These are phyloP conservation scores for Hipparchia sbordonii DNA, from an alignment of 2,888 invertebrate species.

Conservation along the genomic window DNA sequence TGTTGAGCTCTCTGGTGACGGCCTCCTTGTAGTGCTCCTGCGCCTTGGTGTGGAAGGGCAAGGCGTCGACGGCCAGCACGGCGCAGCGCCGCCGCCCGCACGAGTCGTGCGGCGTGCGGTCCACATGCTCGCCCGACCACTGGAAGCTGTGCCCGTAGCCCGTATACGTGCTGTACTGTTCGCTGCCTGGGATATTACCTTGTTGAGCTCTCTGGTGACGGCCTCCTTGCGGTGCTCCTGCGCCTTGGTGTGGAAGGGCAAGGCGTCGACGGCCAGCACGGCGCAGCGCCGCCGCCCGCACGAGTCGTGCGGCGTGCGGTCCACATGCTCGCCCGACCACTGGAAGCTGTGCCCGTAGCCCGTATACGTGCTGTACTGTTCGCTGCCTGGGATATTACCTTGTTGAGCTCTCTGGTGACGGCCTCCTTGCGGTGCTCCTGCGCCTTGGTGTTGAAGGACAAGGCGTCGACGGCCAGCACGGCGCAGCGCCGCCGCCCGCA, in stretches of 20 bases:
- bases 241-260: constrained; percentile 80
- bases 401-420: constrained; percentile 91
- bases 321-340: constrained; percentile 85
- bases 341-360: constrained; percentile 93
- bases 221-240: constrained; percentile 84
- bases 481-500: constrained; percentile 86
- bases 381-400: constrained; percentile 84
- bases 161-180: constrained; percentile 86
- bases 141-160: constrained; percentile 89
- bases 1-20: constrained; percentile 91
- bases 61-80: constrained; percentile 96
- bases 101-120: constrained; percentile 84
- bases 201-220: constrained; percentile 91
- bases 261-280: constrained; percentile 96
- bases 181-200: constrained; percentile 61
- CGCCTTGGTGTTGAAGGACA: constrained; percentile 80
- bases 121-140: constrained; percentile 85
- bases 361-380: constrained; percentile 89
- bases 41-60: constrained; percentile 80
- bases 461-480: constrained; percentile 96
- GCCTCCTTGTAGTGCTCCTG: constrained; percentile 84
- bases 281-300: constrained; percentile 86
- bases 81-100: constrained; percentile 86
- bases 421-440: constrained; percentile 84
- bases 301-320: constrained; percentile 84